These are phyloP conservation scores for Setophaga petechia DNA, from an alignment of 2,113 vertebrate genomes.

Conservation along the genomic window DNA sequence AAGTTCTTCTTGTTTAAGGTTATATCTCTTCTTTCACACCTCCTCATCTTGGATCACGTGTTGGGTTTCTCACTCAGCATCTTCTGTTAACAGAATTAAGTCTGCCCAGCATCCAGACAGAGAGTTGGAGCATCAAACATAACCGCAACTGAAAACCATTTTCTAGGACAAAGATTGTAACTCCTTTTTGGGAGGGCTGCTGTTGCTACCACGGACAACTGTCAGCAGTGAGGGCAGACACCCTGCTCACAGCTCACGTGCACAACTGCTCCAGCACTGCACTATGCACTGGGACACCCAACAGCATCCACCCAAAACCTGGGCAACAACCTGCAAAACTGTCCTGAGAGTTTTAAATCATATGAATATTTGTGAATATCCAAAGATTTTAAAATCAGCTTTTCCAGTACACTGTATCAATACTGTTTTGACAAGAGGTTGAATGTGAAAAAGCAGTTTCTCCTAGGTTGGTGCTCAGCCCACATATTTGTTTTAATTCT, in stretches of 20 bases:
- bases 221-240: neutral
- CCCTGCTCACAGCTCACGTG: fast-evolving
- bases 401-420: neutral
- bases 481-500: neutral
- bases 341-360: neutral
- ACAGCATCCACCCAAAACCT: neutral
- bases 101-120: neutral
- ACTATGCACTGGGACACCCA: neutral
- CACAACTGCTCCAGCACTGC: fast-evolving
- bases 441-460: neutral
- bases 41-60: neutral
- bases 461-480: neutral
- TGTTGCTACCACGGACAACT: neutral
- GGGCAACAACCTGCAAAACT: neutral
- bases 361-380: neutral
- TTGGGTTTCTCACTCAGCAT: neutral
- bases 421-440: neutral
- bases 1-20: neutral
- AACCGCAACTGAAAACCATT: neutral
- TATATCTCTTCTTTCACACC: neutral
- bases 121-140: neutral
- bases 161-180: neutral
- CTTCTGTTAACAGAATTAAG: neutral
- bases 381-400: neutral
- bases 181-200: neutral